phyloP scores from a whole-genome alignment of 2,113 vertebrate genomes.

The Condylura cristata region DNA sequence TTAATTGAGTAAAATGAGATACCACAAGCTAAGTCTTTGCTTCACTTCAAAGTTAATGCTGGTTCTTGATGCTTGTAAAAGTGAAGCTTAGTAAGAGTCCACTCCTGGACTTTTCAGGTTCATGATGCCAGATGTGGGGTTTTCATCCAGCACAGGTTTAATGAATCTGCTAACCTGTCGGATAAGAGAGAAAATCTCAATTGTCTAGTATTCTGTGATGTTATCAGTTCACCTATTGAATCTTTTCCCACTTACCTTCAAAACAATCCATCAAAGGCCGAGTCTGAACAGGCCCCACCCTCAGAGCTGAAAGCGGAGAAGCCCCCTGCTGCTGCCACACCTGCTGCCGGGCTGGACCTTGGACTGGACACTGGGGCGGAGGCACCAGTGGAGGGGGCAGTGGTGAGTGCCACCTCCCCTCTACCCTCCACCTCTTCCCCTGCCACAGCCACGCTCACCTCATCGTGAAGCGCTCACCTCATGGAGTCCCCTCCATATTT shows the following conservation, averaged over 20 bases:
- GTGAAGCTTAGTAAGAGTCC: background rate
- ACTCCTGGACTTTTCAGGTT: background rate
- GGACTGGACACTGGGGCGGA: conserved; percentile 63
- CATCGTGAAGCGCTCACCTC: too few relatives aligned
- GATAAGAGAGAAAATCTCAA: background rate
- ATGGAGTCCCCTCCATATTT: background rate
- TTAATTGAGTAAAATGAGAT: background rate
- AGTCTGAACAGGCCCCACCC: conserved; percentile 84
- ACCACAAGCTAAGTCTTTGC: background rate
- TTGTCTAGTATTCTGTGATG: background rate
- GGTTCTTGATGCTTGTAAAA: background rate
- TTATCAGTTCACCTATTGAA: conserved; percentile 4
- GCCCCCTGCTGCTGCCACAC: conserved; percentile 51
- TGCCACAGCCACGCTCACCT: background rate
- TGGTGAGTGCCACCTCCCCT: conserved; percentile 87
- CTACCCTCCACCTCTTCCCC: background rate
- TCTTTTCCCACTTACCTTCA: conserved; percentile 72
- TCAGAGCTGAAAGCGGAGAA: conserved; percentile 82
- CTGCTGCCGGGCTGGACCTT: conserved; percentile 68
- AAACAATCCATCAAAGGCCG: conserved; percentile 82
- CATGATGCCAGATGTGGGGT: background rate
- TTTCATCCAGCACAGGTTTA: background rate
- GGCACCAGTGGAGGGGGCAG: conserved; percentile 83
- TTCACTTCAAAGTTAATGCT: background rate
- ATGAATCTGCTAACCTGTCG: background rate